Percentiles rank a stretch among this genome's conserved stretches.
These are phyloP conservation scores for Rhagoletis zephyria DNA, from an alignment of 1,140 invertebrate species.

Conservation along the genomic window DNA sequence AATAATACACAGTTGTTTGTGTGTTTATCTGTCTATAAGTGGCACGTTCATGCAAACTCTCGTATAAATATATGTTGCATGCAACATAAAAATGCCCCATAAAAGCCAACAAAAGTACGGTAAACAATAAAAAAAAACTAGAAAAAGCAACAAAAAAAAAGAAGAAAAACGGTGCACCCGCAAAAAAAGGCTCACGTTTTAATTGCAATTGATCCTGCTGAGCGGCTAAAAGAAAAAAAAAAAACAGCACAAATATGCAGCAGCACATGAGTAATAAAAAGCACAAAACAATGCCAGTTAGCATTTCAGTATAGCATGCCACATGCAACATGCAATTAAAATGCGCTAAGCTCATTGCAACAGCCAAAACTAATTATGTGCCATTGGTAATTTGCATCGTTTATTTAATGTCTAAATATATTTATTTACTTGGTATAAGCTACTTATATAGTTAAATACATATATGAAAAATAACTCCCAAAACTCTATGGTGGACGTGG, in stretches of 20 bases:
- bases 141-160: not conserved
- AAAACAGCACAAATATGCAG: not conserved
- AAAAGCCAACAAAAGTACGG: not conserved
- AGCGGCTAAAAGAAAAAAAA: not conserved
- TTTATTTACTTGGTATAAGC: not conserved
- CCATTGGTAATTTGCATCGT: conserved; percentile 11
- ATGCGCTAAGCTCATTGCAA: conserved; percentile 11
- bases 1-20: not conserved
- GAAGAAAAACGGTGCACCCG: not conserved
- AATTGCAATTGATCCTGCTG: conserved; percentile 39
- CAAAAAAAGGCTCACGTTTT: conserved; percentile 37
- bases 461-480: not conserved
- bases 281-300: conserved; percentile 11
- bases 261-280: not conserved
- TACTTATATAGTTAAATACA: too few relatives aligned
- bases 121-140: not conserved
- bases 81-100: conserved; percentile 31
- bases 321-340: conserved; percentile 44
- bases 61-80: conserved; percentile 3
- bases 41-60: not conserved
- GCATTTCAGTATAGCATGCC: conserved; percentile 15
- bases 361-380: conserved; percentile 36
- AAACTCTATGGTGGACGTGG: not conserved
- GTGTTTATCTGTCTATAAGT: not conserved
- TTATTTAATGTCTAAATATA: not conserved